phyloP scores from a whole-genome alignment of 2,113 vertebrate genomes.

The Rattus rattus region DNA sequence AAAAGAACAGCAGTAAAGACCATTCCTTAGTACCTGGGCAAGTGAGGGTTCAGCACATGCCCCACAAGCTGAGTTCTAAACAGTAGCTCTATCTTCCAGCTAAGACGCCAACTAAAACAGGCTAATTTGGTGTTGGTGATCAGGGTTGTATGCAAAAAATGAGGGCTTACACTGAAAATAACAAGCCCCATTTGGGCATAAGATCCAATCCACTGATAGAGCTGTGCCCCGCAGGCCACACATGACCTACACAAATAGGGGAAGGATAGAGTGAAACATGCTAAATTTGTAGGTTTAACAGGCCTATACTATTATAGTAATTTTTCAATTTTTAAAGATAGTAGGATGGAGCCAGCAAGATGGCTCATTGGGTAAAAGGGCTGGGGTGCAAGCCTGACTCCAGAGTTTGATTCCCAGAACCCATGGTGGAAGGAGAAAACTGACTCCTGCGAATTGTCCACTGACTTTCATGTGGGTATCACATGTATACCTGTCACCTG shows the following conservation, averaged over 20 bases:
- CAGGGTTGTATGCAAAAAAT: not conserved
- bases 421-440: not conserved
- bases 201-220: not conserved
- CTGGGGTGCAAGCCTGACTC: not conserved
- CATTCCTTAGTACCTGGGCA: not conserved
- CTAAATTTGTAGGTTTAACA: not conserved
- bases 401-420: not conserved
- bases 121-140: not conserved
- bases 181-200: not conserved
- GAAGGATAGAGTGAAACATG: not conserved
- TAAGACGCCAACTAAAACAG: not conserved
- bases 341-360: not conserved
- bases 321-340: not conserved
- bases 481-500: rapidly evolving
- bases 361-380: not conserved
- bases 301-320: not conserved
- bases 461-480: not conserved
- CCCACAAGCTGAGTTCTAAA: not conserved
- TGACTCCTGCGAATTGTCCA: not conserved
- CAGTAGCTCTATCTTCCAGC: not conserved
- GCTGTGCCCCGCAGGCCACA: too few relatives aligned
- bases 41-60: not conserved
- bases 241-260: not conserved
- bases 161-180: not conserved
- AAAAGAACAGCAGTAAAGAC: not conserved